Evolutionary conservation across 1,140 invertebrate species (phyloP), one percentile per base, ranked within the genome.

Genomic region (Apolygus lucorum): DNA sequence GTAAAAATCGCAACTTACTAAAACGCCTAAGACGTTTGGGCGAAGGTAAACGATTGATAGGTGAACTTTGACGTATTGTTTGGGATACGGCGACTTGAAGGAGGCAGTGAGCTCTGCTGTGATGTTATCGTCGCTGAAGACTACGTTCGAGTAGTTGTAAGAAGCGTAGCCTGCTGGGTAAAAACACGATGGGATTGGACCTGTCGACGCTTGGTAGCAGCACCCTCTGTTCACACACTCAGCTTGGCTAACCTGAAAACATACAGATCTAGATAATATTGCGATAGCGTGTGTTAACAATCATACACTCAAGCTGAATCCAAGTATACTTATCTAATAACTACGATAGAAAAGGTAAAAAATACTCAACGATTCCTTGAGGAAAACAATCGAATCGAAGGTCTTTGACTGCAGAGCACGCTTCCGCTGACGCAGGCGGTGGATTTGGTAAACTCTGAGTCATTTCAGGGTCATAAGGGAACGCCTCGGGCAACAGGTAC

Each of bases 301-400:
- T 8, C 17, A 11, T 8, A 49, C 8, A 49, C 17, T 49, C 17
- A 49, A 49, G 34, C n/a, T n/a, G n/a, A n/a, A n/a, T n/a, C n/a
- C n/a, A n/a, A n/a, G n/a, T n/a, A n/a, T n/a, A n/a, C n/a, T n/a
- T n/a, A n/a, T n/a, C n/a, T n/a, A n/a, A n/a, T n/a, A n/a, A n/a
- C n/a, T n/a, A n/a, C n/a, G n/a, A n/a, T n/a, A n/a, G n/a, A n/a
- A n/a, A n/a, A n/a, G n/a, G n/a, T n/a, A n/a, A n/a, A n/a, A n/a
- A n/a, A n/a, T n/a, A n/a, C n/a, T n/a, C n/a, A 14, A 59, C 54
- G 4, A 24, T 22, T 27, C 70, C 70, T 67, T 65, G 52, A 27
- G 70, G 70, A 11, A 67, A 67, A 28, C 70, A 71, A 17, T 71
- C 70, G 29, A 71, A 71, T 14, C 54, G 54, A 4, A 59, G 22